phyloP scores from a whole-genome alignment of 2,113 vertebrate species.

The Colossoma macropomum region DNA sequence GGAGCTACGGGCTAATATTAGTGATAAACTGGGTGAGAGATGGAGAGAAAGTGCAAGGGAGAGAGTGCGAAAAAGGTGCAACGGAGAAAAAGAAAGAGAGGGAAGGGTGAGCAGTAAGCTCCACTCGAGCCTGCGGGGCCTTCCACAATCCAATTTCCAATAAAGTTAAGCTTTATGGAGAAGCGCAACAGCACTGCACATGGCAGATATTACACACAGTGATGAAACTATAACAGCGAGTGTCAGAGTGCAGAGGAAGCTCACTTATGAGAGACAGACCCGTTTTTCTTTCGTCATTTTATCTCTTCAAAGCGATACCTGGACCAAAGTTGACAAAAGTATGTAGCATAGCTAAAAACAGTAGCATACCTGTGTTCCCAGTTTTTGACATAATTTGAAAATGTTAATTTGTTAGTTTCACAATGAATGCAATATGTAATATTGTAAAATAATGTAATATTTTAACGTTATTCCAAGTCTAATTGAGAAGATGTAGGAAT shows the following conservation, averaged over 20 bases:
- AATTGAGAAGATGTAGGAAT: too few species aligned
- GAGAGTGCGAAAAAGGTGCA: conserved; percentile 32
- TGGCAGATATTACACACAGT: conserved; percentile 67
- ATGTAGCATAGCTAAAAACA: too few species aligned
- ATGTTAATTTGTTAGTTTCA: too few species aligned
- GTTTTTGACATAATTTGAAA: too few species aligned
- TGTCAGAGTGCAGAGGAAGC: neutral
- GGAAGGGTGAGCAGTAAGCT: conserved; percentile 36
- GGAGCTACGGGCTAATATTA: conserved; percentile 23
- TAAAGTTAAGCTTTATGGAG: conserved; percentile 74
- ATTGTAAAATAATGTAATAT: too few species aligned
- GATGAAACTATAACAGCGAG: conserved; percentile 71
- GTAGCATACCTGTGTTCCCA: too few species aligned
- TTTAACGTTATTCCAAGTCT: too few species aligned
- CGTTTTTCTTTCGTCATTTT: neutral
- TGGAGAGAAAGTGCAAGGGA: conserved; percentile 43
- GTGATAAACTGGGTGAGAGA: conserved; percentile 26
- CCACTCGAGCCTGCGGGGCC: conserved; percentile 62
- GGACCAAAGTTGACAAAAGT: too few species aligned
- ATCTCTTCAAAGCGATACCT: too few species aligned
- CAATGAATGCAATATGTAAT: too few species aligned
- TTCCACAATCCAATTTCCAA: conserved; percentile 73
- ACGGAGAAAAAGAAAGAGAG: conserved; percentile 18
- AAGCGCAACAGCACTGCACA: conserved; percentile 61
- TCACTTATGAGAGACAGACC: neutral